Conservation (phyloP, 35 echinoderm and acorn worm species). For the Apostichopus parvimensis region DNA sequence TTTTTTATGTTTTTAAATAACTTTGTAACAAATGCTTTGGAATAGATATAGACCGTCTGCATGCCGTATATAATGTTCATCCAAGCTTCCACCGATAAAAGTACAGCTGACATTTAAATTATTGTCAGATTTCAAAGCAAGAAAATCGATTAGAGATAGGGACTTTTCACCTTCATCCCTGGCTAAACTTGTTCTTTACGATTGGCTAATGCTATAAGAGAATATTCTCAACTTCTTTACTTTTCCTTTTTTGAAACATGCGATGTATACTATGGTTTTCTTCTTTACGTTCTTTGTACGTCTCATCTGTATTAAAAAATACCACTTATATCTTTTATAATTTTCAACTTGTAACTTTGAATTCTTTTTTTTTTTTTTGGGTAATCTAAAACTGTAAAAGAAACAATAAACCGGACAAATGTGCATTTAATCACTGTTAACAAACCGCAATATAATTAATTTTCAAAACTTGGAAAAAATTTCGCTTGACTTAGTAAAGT, state of each 20-base stretch:
- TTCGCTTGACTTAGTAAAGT: not conserved
- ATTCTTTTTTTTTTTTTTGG: not conserved
- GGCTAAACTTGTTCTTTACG: not conserved
- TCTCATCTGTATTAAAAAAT: not conserved
- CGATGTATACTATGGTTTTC: not conserved
- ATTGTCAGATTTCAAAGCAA: not conserved
- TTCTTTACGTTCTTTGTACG: not conserved
- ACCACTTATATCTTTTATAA: not conserved
- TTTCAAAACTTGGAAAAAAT: not conserved
- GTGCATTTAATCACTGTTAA: constrained; percentile 7
- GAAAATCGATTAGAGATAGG: not conserved
- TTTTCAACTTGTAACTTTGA: not conserved
- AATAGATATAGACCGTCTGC: not conserved
- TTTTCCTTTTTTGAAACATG: not conserved
- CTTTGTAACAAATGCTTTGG: not conserved
- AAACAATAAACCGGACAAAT: not conserved
- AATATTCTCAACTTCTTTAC: not conserved
- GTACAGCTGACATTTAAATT: not conserved
- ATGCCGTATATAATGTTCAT: not conserved
- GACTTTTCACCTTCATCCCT: not conserved
- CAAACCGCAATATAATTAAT: constrained; percentile 14
- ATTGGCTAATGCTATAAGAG: not conserved
- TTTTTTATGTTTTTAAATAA: no score
- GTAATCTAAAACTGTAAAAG: not conserved
- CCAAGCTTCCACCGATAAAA: not conserved